Evolutionary conservation across 2,888 invertebrate genomes (phyloP).

Genomic region (Sarcophaga caerulescens): DNA sequence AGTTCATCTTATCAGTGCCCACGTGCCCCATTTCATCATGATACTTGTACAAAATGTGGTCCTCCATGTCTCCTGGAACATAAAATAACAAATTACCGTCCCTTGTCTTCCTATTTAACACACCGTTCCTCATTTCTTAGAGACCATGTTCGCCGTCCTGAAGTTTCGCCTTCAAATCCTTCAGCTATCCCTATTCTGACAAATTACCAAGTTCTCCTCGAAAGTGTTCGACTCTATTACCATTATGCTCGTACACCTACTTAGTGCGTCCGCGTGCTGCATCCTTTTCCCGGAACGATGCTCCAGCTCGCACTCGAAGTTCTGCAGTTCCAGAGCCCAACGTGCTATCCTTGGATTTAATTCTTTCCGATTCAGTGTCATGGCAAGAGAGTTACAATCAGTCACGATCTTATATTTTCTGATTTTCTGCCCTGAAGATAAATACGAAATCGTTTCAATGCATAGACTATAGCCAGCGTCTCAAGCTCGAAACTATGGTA

Average conservation of each 20-base stretch:
- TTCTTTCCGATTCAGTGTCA: slow-evolving; percentile 71
- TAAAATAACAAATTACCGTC: slow-evolving; percentile 46
- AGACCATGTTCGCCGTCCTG: slow-evolving; percentile 20
- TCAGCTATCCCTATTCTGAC: slow-evolving; percentile 43
- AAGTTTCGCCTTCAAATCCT: slow-evolving; percentile 13
- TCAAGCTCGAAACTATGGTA: slow-evolving; percentile 75
- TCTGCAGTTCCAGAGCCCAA: slow-evolving; percentile 32
- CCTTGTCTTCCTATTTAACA: slow-evolving; percentile 51
- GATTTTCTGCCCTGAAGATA: slow-evolving; percentile 55
- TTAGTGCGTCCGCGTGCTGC: slow-evolving; percentile 52
- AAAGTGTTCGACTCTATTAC: slow-evolving; percentile 48
- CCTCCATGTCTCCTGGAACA: slow-evolving; percentile 47
- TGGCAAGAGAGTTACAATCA: slow-evolving; percentile 69
- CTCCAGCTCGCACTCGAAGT: slow-evolving; percentile 35
- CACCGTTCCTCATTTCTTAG: slow-evolving; percentile 60
- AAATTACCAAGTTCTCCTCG: slow-evolving; percentile 57
- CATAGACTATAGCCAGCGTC: slow-evolving; percentile 72
- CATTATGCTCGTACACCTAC: slow-evolving; percentile 32
- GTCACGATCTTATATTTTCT: slow-evolving; percentile 72
- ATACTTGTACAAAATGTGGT: slow-evolving; percentile 58
- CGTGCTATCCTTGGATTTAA: slow-evolving; percentile 35
- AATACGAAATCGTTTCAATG: slow-evolving; percentile 77
- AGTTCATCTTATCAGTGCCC: slow-evolving; percentile 49
- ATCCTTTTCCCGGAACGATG: slow-evolving; percentile 25
- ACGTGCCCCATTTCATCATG: slow-evolving; percentile 62